Percentiles rank a stretch among this genome's conserved stretches.
Evolutionary conservation across 2,113 vertebrate genomes (phyloP).

Genomic region (Mustela nigripes): DNA sequence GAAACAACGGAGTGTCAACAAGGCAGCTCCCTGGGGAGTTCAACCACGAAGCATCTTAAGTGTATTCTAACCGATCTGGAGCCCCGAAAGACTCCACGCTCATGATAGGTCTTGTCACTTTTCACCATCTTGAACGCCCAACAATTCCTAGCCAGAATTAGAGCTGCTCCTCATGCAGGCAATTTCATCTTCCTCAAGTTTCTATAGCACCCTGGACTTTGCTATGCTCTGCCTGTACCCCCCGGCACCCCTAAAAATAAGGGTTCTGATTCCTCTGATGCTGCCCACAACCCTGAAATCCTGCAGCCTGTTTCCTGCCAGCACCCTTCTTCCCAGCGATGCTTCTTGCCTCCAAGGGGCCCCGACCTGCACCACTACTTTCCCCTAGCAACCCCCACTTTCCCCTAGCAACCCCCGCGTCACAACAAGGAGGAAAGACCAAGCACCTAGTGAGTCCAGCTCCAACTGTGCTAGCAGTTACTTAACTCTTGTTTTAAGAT

Average conservation of each 20-base stretch:
- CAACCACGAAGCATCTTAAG: neutral
- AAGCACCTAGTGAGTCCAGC: neutral
- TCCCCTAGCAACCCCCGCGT: neutral
- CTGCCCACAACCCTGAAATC: neutral
- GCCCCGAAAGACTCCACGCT: neutral
- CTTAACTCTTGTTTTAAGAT: neutral
- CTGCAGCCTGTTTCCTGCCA: neutral
- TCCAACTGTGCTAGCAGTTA: neutral
- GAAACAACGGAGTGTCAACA: neutral
- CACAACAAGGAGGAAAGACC: neutral
- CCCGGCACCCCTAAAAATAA: neutral
- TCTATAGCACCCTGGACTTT: neutral
- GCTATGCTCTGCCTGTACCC: neutral
- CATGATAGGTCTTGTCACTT: neutral
- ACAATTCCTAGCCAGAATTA: neutral
- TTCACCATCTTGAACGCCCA: neutral
- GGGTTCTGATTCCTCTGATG: neutral
- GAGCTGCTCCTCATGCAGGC: neutral
- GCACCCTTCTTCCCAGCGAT: neutral
- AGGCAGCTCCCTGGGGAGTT: neutral
- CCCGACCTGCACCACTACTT: neutral
- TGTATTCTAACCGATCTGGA: neutral
- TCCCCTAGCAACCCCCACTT: accelerated
- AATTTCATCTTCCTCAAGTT: neutral
- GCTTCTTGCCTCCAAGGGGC: neutral